These are phyloP conservation scores for Leptestheria dahalacensis DNA, from an alignment of 1,140 invertebrate species.

Conservation along the genomic window DNA sequence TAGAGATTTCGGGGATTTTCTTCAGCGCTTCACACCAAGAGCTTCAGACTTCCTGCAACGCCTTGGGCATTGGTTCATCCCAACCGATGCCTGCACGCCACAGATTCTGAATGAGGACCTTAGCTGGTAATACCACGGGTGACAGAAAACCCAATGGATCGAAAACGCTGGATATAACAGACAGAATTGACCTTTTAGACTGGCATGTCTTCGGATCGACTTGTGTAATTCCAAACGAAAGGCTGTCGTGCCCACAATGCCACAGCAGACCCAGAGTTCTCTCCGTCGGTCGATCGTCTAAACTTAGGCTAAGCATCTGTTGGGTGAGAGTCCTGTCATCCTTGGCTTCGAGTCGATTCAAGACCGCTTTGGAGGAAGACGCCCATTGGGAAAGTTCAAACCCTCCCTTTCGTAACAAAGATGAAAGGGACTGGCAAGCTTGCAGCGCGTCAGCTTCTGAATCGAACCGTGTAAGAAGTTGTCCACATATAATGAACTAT, in stretches of 20 bases:
- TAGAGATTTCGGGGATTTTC: background rate
- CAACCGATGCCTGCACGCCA: slow-evolving; percentile 24
- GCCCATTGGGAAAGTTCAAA: background rate
- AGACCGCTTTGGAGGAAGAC: background rate
- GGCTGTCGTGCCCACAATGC: slow-evolving; percentile 11
- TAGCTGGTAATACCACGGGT: slow-evolving; percentile 26
- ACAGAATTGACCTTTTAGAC: slow-evolving; percentile 12
- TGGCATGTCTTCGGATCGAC: slow-evolving; percentile 15
- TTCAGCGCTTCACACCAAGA: slow-evolving; percentile 11
- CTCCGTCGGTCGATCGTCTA: slow-evolving; percentile 3
- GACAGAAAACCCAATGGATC: slow-evolving; percentile 22
- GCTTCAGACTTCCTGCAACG: slow-evolving; percentile 16
- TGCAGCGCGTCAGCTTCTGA: background rate
- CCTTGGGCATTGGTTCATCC: slow-evolving; percentile 17
- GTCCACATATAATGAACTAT: slow-evolving; percentile 15
- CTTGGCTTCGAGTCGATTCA: too few species aligned
- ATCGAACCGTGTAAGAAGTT: slow-evolving; percentile 12
- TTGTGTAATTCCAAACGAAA: slow-evolving; percentile 3
- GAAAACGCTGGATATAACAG: too few species aligned
- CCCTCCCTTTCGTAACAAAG: too few species aligned
- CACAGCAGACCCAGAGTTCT: slow-evolving; percentile 15
- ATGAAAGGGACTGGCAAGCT: too few species aligned
- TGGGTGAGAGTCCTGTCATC: too few species aligned
- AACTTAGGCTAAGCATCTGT: background rate
- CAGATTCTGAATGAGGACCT: slow-evolving; percentile 30